Base-by-base conservation (phyloP, 2,888 invertebrate species). In the Poecilus cupreus region DNA sequence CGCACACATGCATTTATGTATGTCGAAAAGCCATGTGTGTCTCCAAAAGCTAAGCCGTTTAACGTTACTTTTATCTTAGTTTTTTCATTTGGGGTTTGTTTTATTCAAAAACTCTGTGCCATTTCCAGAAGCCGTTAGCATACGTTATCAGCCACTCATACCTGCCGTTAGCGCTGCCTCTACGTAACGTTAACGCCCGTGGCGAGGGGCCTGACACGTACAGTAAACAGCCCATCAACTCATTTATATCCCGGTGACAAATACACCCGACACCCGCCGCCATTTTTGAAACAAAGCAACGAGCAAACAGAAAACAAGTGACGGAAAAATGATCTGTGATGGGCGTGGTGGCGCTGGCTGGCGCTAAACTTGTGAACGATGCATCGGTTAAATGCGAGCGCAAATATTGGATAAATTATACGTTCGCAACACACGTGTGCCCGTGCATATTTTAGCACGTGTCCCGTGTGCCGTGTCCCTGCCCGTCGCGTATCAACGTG, bases 1-100 rank as follows among this genome's bases (percentile, higher is more conserved):
- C 54, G 20, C 18, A 13, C 64, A 68, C 64, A 68, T 37, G 64
- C 64, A 68, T 68, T 37, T 37, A 68, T 68, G 64, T 37, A 68
- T 68, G 64, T 68, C 64, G 64, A 18, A 37, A 68, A 68, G 32
- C 64, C 60, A 60, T 68, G 64, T 37, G 37, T 32, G 37, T 51
- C 51, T 18, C 18, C 51, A 18, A 51, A 51, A 51, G 8, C 51
- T 84, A 81, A 86, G 85, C 84, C 85, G 84, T 85, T 85, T 85
- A 85, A 85, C 85, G 84, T 85, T 83, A 84, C 84, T 85, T 87
- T 86, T 87, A 86, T 87, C 86, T 87, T 86, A 85, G 85, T 85
- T 87, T 86, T 87, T 86, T 86, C 86, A 86, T 87, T 86, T 86
- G 86, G 86, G 85, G 85, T 84, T 87, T 87, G 86, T 87, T 87